Base-by-base conservation (phyloP, 1,140 invertebrate genomes). In the Papilio polytes region DNA sequence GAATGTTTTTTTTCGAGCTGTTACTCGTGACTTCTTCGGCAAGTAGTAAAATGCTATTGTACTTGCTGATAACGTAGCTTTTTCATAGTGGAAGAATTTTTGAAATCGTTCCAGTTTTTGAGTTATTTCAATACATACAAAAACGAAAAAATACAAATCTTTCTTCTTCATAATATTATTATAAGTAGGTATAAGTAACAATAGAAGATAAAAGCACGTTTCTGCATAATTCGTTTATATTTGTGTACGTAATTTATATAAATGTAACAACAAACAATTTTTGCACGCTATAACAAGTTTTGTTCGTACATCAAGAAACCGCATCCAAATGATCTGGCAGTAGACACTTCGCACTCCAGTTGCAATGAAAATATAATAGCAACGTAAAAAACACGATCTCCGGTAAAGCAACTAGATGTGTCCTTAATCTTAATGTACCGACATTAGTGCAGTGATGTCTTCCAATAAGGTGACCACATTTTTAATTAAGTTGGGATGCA, bases 371-470 rank as follows among this genome's bases (percentile, higher is more conserved):
- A 90, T 88, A 90, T 92, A 92, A 92, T 91, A 89, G 87, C 86
- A 85, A 78, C 80, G 85, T 90, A 92, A 93, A 92, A 92, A 93
- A 89, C 89, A 89, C 88, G 90, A 90, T 90, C 91, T 89, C 88
- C 86, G 85, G 89, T 90, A 92, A 93, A 91, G 86, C 89, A 86
- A 89, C 89, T 89, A 84, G 87, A 86, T 87, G 84, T 85, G 90
- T 91, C 92, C 90, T 92, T 92, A 92, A 90, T 92, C 91, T 90
- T 92, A 92, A 94, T 92, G 89, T 86, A 85, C 83, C 81, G 87
- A 90, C 90, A 90, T 91, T 91, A 92, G 87, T 85, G 84, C 83
- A 86, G 86, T 85, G 83, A 83, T 90, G 87, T 90, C 85, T 84
- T 85, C 63, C 12, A 56, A 18, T 80, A 53, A 48, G 80, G 85